Conservation (phyloP, 2,113 vertebrate species). For the Pristiophorus japonicus region DNA sequence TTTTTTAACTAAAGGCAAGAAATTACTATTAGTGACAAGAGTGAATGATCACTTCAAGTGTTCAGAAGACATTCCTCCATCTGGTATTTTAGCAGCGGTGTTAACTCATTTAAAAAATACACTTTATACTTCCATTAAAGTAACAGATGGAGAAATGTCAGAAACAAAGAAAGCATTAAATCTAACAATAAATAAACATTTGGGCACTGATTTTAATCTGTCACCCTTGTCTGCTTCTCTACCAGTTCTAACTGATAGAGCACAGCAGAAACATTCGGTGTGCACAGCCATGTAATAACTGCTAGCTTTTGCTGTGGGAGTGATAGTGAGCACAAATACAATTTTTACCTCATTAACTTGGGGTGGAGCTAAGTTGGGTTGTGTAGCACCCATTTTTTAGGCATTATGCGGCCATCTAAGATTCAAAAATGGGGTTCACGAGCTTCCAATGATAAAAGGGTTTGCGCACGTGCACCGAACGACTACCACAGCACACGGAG, state of each 20-base stretch:
- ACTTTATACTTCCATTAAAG: not conserved
- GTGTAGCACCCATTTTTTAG: not conserved
- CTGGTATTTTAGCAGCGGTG: not conserved
- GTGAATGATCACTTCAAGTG: not conserved
- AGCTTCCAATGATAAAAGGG: not conserved
- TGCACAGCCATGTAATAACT: not conserved
- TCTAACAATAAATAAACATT: not conserved
- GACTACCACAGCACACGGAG: not conserved
- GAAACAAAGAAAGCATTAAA: not conserved
- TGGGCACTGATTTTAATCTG: not conserved
- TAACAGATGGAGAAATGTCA: not conserved
- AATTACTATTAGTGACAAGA: not conserved
- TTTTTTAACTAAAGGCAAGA: not conserved
- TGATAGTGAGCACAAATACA: not conserved
- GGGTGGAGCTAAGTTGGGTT: not conserved
- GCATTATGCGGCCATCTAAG: not conserved
- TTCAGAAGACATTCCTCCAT: not conserved
- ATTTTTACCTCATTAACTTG: not conserved
- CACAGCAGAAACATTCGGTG: not conserved
- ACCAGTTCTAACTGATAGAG: not conserved
- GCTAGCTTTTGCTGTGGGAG: not conserved
- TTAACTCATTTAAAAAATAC: too few relatives aligned
- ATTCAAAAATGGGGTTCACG: not conserved
- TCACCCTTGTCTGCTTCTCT: not conserved
- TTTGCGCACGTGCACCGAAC: not conserved